phyloP scores from a whole-genome alignment of 2,888 invertebrate genomes.

The Julus scandinavius region DNA sequence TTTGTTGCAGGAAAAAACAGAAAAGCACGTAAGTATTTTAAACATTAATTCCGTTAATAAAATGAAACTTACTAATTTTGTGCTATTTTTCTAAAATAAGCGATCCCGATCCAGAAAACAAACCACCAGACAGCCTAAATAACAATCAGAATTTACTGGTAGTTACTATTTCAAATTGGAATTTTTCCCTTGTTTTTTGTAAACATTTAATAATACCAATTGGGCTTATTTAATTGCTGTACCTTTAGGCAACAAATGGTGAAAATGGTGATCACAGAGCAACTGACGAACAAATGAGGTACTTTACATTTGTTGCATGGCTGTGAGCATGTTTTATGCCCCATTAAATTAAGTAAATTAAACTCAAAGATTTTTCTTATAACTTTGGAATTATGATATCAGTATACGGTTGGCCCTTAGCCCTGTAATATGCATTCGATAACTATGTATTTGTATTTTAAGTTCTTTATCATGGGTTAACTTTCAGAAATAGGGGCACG shows the following conservation, averaged over 20 bases:
- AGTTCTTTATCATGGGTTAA: neutral
- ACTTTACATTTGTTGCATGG: neutral
- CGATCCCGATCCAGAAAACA: neutral
- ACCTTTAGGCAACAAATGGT: neutral
- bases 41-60: neutral
- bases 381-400: too few species aligned
- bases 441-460: neutral
- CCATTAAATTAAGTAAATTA: neutral
- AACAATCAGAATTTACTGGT: constrained; percentile 9
- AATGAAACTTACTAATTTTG: neutral
- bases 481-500: neutral
- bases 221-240: neutral
- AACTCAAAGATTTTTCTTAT: too few species aligned
- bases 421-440: too few species aligned
- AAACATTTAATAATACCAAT: neutral
- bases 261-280: neutral
- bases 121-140: neutral
- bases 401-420: too few species aligned
- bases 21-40: neutral
- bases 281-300: neutral
- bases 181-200: neutral
- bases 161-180: neutral
- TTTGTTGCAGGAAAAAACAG: neutral
- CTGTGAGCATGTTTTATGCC: neutral
- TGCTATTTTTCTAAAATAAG: neutral